Conservation (phyloP, 2,113 vertebrate species). For the Brachirus orientalis region DNA sequence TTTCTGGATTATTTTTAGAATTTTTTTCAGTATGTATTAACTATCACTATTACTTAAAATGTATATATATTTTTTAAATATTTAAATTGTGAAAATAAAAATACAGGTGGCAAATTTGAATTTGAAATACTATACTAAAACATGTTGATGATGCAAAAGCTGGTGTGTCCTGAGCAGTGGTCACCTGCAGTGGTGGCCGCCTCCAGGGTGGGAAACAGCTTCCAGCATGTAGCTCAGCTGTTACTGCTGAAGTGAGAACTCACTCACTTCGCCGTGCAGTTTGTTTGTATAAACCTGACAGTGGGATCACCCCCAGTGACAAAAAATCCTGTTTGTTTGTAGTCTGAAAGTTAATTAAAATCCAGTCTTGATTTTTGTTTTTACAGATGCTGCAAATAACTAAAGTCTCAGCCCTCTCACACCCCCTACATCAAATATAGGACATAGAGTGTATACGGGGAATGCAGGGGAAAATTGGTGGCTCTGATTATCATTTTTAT, state of each 20-base stretch:
- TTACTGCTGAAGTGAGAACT: conserved; percentile 84
- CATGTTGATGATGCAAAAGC: not conserved
- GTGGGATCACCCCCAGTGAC: conserved; percentile 74
- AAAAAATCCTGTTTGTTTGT: conserved; percentile 84
- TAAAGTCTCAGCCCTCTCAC: conserved; percentile 14
- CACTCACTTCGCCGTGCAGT: conserved; percentile 75
- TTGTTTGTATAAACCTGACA: conserved; percentile 87
- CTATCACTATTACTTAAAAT: not conserved
- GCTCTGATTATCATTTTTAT: conserved; percentile 77
- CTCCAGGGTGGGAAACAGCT: conserved; percentile 82
- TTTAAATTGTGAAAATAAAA: not conserved
- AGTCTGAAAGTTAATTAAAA: conserved; percentile 83
- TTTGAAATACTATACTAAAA: not conserved
- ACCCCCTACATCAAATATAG: not conserved
- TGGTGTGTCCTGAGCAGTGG: conserved; percentile 36
- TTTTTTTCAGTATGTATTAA: not conserved
- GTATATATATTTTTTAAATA: not conserved
- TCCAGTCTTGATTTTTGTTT: conserved; percentile 77
- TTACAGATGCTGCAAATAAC: conserved; percentile 77
- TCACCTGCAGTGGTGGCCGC: conserved; percentile 74
- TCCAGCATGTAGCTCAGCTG: conserved; percentile 80
- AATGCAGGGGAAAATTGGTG: conserved; percentile 61
- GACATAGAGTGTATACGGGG: conserved; percentile 17
- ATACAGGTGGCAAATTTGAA: not conserved
- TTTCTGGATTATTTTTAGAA: not conserved